Base-by-base conservation (phyloP, 2,888 invertebrate genomes). In the Cynaeus angustus region DNA sequence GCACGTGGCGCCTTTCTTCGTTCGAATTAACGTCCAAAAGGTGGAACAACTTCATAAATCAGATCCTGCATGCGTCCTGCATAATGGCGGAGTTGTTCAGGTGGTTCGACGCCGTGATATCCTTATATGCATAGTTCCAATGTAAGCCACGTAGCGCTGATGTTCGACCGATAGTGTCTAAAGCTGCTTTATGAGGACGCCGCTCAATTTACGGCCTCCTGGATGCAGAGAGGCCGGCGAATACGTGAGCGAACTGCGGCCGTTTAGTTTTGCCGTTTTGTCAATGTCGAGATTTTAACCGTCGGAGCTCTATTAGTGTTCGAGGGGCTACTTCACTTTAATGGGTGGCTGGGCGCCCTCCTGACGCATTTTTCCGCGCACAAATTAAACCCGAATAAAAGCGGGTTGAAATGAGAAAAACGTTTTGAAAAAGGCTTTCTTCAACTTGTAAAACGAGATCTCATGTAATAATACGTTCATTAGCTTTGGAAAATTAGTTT, bases 131-230 rank as follows among this genome's bases (percentile, higher is more conserved):
- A 83, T 80, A 82, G 81, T 82, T 83, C 78, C 80, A 77, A 84
- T 84, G 83, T 82, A 79, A 79, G 79, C 82, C 84, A 84, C 84
- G 84, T 84, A 83, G 79, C 78, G 80, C 80, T 81, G 83, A 84
- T 83, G 82, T 78, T 81, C 81, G 76, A 76, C 81, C 83, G 84
- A 84, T 84, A 84, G 81, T 84, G 84, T 84, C 84, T 80, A 79
- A 79, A 75, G 80, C 81, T 82, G 82, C 80, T 84, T 84, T 84
- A 84, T 84, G 83, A 80, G 81, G 78, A 78, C 79, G 75, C 73
- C 79, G 82, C 79, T 79, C 82, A 82, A 83, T 83, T 83, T 83
- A 83, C 83, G 81, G 80, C 78, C 78, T 78, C 74, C 73, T 75
- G 73, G 78, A 78, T 78, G 75, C 78, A 77, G 77, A 72, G 75